Evolutionary conservation across 1,140 invertebrate species (phyloP).

Genomic region (Apolygus lucorum): DNA sequence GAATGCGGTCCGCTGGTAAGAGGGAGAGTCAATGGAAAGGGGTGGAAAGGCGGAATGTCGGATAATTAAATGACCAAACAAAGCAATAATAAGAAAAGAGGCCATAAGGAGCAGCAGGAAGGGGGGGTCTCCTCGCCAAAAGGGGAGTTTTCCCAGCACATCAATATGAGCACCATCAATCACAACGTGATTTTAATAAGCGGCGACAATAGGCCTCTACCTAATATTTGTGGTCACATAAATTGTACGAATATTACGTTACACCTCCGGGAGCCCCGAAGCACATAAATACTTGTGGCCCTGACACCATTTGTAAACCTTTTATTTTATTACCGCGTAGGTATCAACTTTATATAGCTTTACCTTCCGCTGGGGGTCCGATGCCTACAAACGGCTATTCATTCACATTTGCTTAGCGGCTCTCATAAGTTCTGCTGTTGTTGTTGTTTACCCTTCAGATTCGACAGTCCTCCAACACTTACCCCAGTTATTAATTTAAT

Average conservation of each 20-base stretch:
- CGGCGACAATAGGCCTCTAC: constrained; percentile 9
- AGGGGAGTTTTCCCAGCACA: not conserved
- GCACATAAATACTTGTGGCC: constrained; percentile 12
- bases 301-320: constrained; percentile 1
- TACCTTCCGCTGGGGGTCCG: not conserved
- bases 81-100: not conserved
- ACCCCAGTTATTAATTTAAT: too few species aligned
- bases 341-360: not conserved
- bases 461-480: too few species aligned
- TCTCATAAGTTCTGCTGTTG: too few species aligned
- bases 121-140: not conserved
- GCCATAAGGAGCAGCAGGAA: not conserved
- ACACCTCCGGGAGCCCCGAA: not conserved
- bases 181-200: constrained; percentile 14
- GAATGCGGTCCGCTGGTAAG: not conserved
- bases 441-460: too few species aligned
- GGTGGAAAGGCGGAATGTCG: not conserved
- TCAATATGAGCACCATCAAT: constrained; percentile 10
- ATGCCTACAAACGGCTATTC: not conserved
- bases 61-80: constrained; percentile 1
- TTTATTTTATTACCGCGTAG: not conserved
- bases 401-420: not conserved
- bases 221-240: constrained; percentile 17
- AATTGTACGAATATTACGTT: constrained; percentile 6
- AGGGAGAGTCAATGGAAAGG: not conserved